Base-by-base conservation (phyloP, 2,888 invertebrate species). In the Steinernema carpocapsae region DNA sequence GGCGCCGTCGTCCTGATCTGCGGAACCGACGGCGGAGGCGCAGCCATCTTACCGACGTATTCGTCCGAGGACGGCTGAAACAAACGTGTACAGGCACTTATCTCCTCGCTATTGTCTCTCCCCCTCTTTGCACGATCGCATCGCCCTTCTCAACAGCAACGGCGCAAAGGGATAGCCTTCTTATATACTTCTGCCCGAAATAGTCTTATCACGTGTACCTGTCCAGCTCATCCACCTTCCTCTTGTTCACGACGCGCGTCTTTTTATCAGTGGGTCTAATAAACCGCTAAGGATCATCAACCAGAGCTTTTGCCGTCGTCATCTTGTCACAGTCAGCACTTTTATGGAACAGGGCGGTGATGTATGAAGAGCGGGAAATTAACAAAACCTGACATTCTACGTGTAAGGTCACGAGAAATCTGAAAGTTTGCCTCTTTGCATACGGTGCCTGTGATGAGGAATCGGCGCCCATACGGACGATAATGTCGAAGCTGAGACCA, bases 1-100 rank as follows among this genome's bases (percentile, higher is more conserved):
- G 56, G 52, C 71, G 74, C 29, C 29, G 76, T 56, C 32, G 56
- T 56, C 17, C 56, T 56, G 56, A 56, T 56, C 26, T 56, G 56
- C 56, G 56, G 56, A 56, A 56, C 56, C n/a, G n/a, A n/a, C n/a
- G n/a, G n/a, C n/a, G n/a, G n/a, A 24, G 56, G 56, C 2, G 56
- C 24, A 22, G 56, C 56, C 26, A 56, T 10, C 26, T 56, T 56
- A 2, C 24, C 56, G 19, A 56, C 56, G 56, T 56, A 56, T 26
- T 56, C 56, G 19, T 56, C 56, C 24, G 56, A 56, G 12, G 26
- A 7, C 56, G 56, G 56, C 22, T 56, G 56, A 22, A 26, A 56
- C 48, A 56, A 43, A 43, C 14, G 43, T 43, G 43, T 43, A 12
- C n/a, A n/a, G n/a, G n/a, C n/a, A n/a, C n/a, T n/a, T n/a, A n/a